Base-by-base conservation (phyloP, 2,797 vertebrate species). In the Argyrosomus regius region DNA sequence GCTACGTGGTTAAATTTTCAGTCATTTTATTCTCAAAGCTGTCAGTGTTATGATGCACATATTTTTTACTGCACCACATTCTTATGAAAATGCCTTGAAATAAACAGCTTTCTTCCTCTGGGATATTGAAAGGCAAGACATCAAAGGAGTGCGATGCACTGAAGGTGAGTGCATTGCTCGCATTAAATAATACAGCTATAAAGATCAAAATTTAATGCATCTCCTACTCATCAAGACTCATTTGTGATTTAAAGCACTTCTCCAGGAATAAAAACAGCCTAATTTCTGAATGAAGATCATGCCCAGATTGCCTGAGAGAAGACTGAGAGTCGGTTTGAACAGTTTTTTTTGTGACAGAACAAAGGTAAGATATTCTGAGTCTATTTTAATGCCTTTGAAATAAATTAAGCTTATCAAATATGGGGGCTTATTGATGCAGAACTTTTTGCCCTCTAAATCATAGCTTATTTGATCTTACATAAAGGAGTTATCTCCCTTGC, bases 191-290 rank as follows among this genome's bases (percentile, higher is more conserved):
- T 78, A 81, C 75, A 81, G 72, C 78, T 48, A 64, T 82, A 74
- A 83, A 84, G 67, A 89, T 89, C 71, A 79, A 85, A 80, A 86
- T 88, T 75, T 69, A 78, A 89, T 85, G 84, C 75, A 82, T 85
- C 82, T 80, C 43, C 74, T 35, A 72, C 78, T 91, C 81, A 89
- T 84, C 80, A 88, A 76, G 72, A 81, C 72, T 84, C 79, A 88
- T 90, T 90, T 90, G 84, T 82, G 71, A 89, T 85, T 89, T 85
- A 77, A 87, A 80, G 75, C 78, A 80, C 73, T 86, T 83, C 80
- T 82, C 57, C 28, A 68, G 72, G 64, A 85, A 75, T 72, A 79
- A 87, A 89, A 87, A 77, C 59, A 75, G 72, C 72, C 75, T 83
- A 28, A 86, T 87, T 84, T 80, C 59, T 81, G 43, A 81, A 77